These are phyloP conservation scores for Crypturellus undulatus DNA, from an alignment of 2,113 vertebrate species.

Conservation along the genomic window DNA sequence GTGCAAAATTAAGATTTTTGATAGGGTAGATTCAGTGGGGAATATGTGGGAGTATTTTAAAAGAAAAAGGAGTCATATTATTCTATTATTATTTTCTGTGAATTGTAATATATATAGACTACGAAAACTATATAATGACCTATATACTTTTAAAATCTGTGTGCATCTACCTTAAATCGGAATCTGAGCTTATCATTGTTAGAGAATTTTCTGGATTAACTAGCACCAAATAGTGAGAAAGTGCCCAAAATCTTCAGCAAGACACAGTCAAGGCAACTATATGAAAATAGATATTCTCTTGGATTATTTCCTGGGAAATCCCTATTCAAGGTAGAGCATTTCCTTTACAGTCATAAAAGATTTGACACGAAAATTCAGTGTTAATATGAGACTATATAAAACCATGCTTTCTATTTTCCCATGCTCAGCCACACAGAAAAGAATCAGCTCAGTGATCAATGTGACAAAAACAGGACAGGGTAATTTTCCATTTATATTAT, in stretches of 20 bases:
- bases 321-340: background rate
- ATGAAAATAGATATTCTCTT: background rate
- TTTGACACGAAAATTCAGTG: background rate
- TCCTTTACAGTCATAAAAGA: background rate
- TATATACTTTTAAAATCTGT: background rate
- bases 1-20: background rate
- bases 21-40: background rate
- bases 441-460: background rate
- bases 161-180: background rate
- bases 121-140: background rate
- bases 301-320: background rate
- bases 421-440: background rate
- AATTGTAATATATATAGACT: background rate
- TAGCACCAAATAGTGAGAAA: background rate
- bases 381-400: background rate
- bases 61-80: background rate
- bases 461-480: background rate
- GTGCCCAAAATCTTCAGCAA: background rate
- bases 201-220: background rate
- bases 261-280: background rate
- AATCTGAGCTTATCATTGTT: background rate
- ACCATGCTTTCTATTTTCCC: background rate
- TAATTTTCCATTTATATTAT: background rate
- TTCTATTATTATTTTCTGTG: background rate
- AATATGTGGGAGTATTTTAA: background rate